Evolutionary conservation across 2,113 vertebrate genomes (phyloP).

Genomic region (Pseudopodoces humilis): DNA sequence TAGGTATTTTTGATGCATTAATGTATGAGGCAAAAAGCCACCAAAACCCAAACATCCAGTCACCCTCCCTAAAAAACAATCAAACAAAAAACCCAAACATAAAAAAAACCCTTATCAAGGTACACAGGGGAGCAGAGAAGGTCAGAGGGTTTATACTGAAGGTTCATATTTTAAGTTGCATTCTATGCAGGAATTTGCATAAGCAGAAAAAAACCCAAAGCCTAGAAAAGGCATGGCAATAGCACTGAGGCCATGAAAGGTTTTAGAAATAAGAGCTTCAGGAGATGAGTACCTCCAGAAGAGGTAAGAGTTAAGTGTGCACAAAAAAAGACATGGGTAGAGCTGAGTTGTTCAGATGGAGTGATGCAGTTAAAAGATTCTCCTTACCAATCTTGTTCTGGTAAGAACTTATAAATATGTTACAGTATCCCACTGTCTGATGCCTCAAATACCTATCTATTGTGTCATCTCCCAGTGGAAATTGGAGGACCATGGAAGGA

Average conservation of each 20-base stretch:
- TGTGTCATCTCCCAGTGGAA: background rate
- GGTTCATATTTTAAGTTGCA: background rate
- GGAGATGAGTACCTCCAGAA: background rate
- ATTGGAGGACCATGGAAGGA: background rate
- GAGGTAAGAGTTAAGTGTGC: background rate
- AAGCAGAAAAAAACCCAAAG: background rate
- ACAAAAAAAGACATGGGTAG: background rate
- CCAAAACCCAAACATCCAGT: background rate
- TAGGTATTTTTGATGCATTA: background rate
- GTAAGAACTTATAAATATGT: background rate
- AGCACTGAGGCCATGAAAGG: background rate
- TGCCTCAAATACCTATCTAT: background rate
- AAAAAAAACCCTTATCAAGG: background rate
- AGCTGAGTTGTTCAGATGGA: background rate
- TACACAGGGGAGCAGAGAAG: fast-evolving
- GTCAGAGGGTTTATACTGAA: background rate
- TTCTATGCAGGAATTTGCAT: background rate
- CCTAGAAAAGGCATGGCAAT: background rate
- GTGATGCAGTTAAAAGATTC: fast-evolving
- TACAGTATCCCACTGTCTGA: background rate
- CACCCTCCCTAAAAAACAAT: fast-evolving
- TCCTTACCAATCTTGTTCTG: background rate
- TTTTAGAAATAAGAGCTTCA: background rate
- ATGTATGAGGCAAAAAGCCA: background rate
- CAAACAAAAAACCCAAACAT: background rate